A percentile compares a stretch with the other conserved stretches of the same genome.
Evolutionary conservation across 2,113 vertebrate genomes (phyloP).

Genomic region (Syrrhaptes paradoxus): DNA sequence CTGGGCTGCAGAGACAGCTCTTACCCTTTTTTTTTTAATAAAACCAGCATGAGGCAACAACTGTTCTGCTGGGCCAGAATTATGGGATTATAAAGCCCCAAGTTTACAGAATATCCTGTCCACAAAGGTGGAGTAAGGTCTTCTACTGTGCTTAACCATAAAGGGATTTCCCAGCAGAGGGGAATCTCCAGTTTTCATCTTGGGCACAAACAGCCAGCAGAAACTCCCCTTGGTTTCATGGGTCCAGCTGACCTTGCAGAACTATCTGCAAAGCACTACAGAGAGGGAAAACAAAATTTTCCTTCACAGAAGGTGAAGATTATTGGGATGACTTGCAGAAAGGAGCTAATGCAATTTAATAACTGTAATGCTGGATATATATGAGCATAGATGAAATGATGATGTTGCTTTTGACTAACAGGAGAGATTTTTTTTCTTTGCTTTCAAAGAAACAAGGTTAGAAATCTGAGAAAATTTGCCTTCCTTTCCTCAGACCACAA

Average conservation of each 20-base stretch:
- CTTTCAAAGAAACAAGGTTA: not conserved
- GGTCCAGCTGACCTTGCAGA: not conserved
- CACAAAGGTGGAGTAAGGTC: not conserved
- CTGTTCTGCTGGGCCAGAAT: not conserved
- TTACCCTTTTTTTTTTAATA: not conserved
- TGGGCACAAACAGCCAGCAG: not conserved
- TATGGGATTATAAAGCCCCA: not conserved
- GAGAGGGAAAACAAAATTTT: not conserved
- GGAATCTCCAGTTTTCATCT: slow-evolving; percentile 12
- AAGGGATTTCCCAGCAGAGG: slow-evolving; percentile 6
- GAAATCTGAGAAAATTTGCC: not conserved
- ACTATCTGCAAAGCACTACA: not conserved
- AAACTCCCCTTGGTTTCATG: not conserved
- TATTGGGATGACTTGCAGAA: not conserved
- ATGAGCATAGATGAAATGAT: not conserved
- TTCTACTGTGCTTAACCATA: not conserved
- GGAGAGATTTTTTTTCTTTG: not conserved
- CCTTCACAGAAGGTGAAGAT: not conserved
- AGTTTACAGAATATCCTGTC: not conserved
- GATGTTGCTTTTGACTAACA: not conserved
- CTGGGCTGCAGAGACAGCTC: not conserved
- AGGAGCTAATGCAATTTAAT: not conserved
- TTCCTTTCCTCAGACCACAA: not conserved
- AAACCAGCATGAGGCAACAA: not conserved
- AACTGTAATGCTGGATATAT: not conserved